Conservation (phyloP, 2,888 invertebrate species). For the Coenonympha glycerion region DNA sequence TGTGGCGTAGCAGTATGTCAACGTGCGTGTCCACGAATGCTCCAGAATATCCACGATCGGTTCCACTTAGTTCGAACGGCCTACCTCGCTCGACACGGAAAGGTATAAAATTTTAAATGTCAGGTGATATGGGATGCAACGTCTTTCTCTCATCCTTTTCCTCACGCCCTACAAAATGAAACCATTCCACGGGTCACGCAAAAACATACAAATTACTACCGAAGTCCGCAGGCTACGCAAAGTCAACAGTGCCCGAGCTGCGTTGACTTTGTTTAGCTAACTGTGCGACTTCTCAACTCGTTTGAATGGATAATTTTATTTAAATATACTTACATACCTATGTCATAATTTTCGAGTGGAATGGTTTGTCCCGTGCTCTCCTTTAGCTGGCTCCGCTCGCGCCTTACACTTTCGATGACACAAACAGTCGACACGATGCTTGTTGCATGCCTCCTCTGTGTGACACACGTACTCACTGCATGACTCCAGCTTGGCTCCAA, state of each 20-base stretch:
- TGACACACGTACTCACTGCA: slow-evolving; percentile 63
- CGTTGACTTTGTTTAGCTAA: background rate
- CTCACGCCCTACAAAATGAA: slow-evolving; percentile 55
- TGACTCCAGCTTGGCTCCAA: slow-evolving; percentile 62
- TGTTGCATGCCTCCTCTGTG: slow-evolving; percentile 68
- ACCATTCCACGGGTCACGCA: slow-evolving; percentile 47
- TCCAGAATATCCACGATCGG: slow-evolving; percentile 71
- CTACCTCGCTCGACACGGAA: slow-evolving; percentile 75
- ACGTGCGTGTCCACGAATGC: slow-evolving; percentile 74
- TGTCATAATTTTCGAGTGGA: slow-evolving; percentile 31
- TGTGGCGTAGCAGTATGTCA: slow-evolving; percentile 74
- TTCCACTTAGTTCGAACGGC: slow-evolving; percentile 73
- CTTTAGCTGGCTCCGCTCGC: slow-evolving; percentile 73
- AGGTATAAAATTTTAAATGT: slow-evolving; percentile 75
- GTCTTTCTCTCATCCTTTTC: slow-evolving; percentile 64
- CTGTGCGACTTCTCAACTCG: too few relatives aligned
- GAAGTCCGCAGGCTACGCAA: background rate
- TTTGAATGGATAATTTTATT: too few relatives aligned
- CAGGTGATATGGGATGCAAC: slow-evolving; percentile 76
- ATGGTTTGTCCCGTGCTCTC: slow-evolving; percentile 52
- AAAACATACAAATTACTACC: slow-evolving; percentile 5
- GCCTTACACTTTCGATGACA: slow-evolving; percentile 59
- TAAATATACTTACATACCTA: too few relatives aligned
- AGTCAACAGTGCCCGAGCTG: background rate
- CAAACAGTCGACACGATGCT: slow-evolving; percentile 52